Evolutionary conservation across 2,888 invertebrate species (phyloP).

Genomic region (Sylvicola fuscatus): DNA sequence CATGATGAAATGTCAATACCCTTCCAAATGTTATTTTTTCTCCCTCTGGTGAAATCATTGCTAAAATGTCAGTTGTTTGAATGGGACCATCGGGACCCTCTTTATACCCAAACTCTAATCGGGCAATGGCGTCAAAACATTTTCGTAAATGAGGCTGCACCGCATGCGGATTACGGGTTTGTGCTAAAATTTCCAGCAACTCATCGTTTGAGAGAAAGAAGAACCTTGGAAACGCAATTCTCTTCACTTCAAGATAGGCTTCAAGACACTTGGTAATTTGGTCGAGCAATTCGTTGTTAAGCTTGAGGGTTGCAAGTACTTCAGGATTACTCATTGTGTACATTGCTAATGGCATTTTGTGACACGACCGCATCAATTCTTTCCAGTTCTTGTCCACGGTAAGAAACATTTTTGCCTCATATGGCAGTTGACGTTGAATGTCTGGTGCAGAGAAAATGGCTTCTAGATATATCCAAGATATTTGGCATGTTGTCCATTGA

Average conservation of each 20-base stretch:
- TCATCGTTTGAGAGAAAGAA: slow-evolving; percentile 84
- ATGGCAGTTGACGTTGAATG: slow-evolving; percentile 79
- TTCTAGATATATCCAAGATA: slow-evolving; percentile 87
- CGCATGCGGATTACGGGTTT: slow-evolving; percentile 73
- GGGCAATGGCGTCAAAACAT: slow-evolving; percentile 69
- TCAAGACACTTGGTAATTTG: slow-evolving; percentile 80
- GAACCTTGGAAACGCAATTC: slow-evolving; percentile 67
- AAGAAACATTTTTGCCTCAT: slow-evolving; percentile 70
- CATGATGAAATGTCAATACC: too few species aligned
- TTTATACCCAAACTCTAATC: slow-evolving; percentile 52
- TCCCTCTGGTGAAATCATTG: slow-evolving; percentile 79
- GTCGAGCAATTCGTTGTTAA: slow-evolving; percentile 61
- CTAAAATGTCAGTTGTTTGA: slow-evolving; percentile 62
- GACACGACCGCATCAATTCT: slow-evolving; percentile 63
- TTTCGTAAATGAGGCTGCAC: slow-evolving; percentile 80
- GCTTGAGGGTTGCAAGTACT: slow-evolving; percentile 42
- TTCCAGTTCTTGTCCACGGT: slow-evolving; percentile 81
- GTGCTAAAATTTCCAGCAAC: slow-evolving; percentile 71
- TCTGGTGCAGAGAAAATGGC: slow-evolving; percentile 90
- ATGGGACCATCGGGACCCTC: slow-evolving; percentile 32
- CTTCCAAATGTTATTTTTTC: slow-evolving; percentile 61
- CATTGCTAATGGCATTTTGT: slow-evolving; percentile 64
- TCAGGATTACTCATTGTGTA: slow-evolving; percentile 56
- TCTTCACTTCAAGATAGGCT: slow-evolving; percentile 72
- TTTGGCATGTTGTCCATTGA: slow-evolving; percentile 74